Percentiles rank a stretch among this genome's conserved stretches.
Evolutionary conservation across 1,140 invertebrate species (phyloP).

Genomic region (Drosophila micromelanica): DNA sequence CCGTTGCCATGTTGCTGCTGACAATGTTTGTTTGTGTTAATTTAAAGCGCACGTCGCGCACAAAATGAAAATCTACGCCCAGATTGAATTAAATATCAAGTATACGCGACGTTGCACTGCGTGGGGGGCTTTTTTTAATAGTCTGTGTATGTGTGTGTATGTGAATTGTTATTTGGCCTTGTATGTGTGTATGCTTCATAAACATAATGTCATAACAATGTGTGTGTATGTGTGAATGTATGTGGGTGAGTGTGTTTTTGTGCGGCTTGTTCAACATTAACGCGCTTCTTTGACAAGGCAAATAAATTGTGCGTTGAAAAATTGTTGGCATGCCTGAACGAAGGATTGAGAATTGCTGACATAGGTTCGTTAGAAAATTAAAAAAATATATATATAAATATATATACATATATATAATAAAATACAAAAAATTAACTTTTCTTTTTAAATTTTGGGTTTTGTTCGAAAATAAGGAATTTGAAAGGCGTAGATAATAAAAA

Average conservation of each 20-base stretch:
- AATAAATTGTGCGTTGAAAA: slow-evolving; percentile 66
- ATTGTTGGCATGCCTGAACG: slow-evolving; percentile 59
- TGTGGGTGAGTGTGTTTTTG: slow-evolving; percentile 19
- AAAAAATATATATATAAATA: too few species aligned
- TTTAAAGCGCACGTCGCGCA: slow-evolving; percentile 70
- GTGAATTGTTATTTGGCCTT: slow-evolving; percentile 51
- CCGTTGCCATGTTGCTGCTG: slow-evolving; percentile 44
- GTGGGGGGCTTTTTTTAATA: slow-evolving; percentile 19
- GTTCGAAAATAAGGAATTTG: slow-evolving; percentile 1
- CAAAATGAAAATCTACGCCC: slow-evolving; percentile 66
- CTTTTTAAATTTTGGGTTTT: slow-evolving; percentile 1
- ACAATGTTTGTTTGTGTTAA: slow-evolving; percentile 78
- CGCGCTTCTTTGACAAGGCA: slow-evolving; percentile 53
- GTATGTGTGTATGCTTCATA: slow-evolving; percentile 26
- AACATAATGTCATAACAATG: slow-evolving; percentile 42
- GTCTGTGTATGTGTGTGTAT: slow-evolving; percentile 32
- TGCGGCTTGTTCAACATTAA: slow-evolving; percentile 51
- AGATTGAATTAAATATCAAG: slow-evolving; percentile 80
- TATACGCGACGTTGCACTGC: slow-evolving; percentile 54
- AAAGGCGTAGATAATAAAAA: background rate
- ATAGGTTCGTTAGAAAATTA: slow-evolving; percentile 22
- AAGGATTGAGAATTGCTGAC: slow-evolving; percentile 38
- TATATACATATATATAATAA: too few species aligned
- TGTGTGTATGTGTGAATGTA: slow-evolving; percentile 22
- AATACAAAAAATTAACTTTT: background rate